These are phyloP conservation scores for Agapetus fuscipes DNA, from an alignment of 2,888 invertebrate genomes.

Conservation along the genomic window DNA sequence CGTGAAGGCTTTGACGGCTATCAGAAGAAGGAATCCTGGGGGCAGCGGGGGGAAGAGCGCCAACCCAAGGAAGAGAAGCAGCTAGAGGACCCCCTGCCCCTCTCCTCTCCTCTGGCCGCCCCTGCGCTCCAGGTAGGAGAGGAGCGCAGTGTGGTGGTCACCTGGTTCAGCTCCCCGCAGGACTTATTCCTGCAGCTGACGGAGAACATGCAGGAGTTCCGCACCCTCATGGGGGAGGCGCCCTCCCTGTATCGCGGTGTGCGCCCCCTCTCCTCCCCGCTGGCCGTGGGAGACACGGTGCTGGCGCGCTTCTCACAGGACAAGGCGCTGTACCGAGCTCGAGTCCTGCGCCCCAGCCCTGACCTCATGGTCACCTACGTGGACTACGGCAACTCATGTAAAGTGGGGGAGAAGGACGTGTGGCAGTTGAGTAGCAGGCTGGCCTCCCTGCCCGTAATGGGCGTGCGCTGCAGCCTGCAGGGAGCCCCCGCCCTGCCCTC, in stretches of 20 bases:
- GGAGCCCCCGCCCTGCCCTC: too few species aligned
- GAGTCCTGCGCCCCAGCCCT: slow-evolving; percentile 46
- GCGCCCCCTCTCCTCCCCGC: slow-evolving; percentile 27
- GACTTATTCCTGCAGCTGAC: slow-evolving; percentile 58
- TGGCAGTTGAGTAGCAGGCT: slow-evolving; percentile 61
- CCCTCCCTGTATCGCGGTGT: slow-evolving; percentile 53
- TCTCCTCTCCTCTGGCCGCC: not conserved
- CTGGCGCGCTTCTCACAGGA: slow-evolving; percentile 64
- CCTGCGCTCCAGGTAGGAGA: slow-evolving; percentile 1
- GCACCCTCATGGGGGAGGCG: slow-evolving; percentile 60
- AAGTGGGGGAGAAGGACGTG: slow-evolving; percentile 52
- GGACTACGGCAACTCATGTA: slow-evolving; percentile 65
- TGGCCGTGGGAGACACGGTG: slow-evolving; percentile 52
- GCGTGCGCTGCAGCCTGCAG: slow-evolving; percentile 55
- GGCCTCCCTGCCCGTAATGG: slow-evolving; percentile 58
- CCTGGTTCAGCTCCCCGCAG: slow-evolving; percentile 68
- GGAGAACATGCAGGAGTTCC: slow-evolving; percentile 46
- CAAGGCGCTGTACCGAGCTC: slow-evolving; percentile 60
- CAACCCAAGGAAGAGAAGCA: not conserved
- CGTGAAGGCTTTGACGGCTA: too few species aligned
- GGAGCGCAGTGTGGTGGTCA: slow-evolving; percentile 36
- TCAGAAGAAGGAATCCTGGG: too few species aligned
- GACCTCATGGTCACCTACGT: slow-evolving; percentile 61
- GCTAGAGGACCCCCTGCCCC: not conserved
- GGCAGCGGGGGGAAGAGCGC: too few species aligned